Evolutionary conservation across 2,797 vertebrate genomes (phyloP), one percentile per base, ranked within the genome.

Genomic region (Pteronotus mesoamericanus): DNA sequence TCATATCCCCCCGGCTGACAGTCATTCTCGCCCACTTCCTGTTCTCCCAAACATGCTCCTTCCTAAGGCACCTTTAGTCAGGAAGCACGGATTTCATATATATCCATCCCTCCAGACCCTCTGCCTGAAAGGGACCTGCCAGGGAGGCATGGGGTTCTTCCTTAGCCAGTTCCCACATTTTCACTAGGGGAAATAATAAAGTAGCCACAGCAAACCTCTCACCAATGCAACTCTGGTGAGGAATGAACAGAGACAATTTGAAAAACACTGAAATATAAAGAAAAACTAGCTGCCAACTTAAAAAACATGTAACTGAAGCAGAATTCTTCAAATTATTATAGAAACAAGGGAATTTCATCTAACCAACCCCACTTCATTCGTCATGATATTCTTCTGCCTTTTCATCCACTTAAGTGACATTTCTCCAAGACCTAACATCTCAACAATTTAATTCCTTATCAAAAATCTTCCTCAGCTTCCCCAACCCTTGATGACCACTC

Each of bases 251-350:
- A 91, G 29, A 55, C 26, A 79, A 16, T 42, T 26, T 72, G 18
- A 80, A 75, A 86, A 89, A 78, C 85, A 91, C 9, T 93, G 44
- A 95, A 79, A 69, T 44, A 79, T 51, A 57, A 89, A 78, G 44
- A 72, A 92, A 96, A 90, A 72, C 24, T 83, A 57, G 12, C 87
- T 42, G 32, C 55, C 68, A 92, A 46, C 21, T 95, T 64, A 57
- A 61, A 86, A 78, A 87, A 88, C 37, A 74, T 32, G 10, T 22
- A 84, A 51, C 32, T 6, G 44, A 75, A 57, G 93, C 9, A 72
- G 32, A 59, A 57, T 48, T 92, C 71, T 96, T 84, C 16, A 80
- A 80, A 87, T 82, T 75, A 34, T 80, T 64, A 37, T 0, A 75
- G 51, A 11, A 75, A 89, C 9, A 42, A 77, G 29, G 37, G 14